Evolutionary conservation across 2,797 vertebrate species (phyloP).

Genomic region (Scolopax bukidnonensis): DNA sequence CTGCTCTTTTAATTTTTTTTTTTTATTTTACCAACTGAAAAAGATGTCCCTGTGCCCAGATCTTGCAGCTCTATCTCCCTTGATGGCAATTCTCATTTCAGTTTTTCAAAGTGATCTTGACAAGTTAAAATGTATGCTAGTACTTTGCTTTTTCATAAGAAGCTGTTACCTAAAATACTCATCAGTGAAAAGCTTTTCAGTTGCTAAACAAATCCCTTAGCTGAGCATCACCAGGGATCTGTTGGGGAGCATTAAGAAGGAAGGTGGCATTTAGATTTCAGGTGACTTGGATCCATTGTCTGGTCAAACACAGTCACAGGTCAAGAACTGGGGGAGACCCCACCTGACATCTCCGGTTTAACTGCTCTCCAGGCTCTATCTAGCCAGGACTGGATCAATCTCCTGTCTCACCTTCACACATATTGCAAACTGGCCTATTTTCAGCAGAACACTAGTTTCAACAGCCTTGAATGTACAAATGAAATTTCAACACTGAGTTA

Average conservation of each 20-base stretch:
- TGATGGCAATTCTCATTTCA: background rate
- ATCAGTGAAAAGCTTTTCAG: background rate
- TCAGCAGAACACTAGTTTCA: background rate
- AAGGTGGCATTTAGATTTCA: background rate
- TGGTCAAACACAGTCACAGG: background rate
- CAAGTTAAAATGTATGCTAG: background rate
- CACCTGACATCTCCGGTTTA: background rate
- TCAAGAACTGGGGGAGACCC: background rate
- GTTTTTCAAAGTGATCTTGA: background rate
- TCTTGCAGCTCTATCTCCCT: background rate
- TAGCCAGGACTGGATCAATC: background rate
- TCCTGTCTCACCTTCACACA: background rate
- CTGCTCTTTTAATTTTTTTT: background rate
- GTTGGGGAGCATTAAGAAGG: background rate
- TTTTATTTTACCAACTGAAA: background rate
- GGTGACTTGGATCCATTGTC: background rate
- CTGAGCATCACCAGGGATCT: background rate
- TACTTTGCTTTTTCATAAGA: background rate
- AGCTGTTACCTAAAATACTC: background rate
- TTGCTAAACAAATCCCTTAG: background rate
- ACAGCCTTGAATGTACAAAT: conserved; percentile 25
- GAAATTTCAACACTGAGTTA: conserved; percentile 28
- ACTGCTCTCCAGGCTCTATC: background rate
- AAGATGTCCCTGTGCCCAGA: background rate
- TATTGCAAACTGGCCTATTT: background rate